Evolutionary conservation across 1,140 invertebrate species (phyloP).

Genomic region (Nasonia longicornis): DNA sequence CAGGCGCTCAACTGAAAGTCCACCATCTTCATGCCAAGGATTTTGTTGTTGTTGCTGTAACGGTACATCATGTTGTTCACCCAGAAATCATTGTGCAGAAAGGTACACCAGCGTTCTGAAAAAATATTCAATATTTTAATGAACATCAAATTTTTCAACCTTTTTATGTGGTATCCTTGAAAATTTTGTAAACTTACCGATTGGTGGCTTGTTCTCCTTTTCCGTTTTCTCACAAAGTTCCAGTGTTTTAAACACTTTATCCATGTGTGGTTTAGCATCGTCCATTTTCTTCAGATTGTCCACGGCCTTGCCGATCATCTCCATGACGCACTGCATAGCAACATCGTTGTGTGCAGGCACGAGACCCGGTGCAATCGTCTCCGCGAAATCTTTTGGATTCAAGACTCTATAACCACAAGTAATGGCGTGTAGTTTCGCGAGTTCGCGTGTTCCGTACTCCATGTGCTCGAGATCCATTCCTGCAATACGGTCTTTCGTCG

Average conservation of each 20-base stretch:
- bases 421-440: constrained; percentile 72
- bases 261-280: constrained; percentile 51
- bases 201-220: constrained; percentile 23
- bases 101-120: constrained; percentile 67
- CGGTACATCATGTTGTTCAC: constrained; percentile 75
- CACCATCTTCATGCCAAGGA: constrained; percentile 72
- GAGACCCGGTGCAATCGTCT: constrained; percentile 54
- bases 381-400: constrained; percentile 68
- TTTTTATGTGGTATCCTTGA: background rate
- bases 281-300: constrained; percentile 55
- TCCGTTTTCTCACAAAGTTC: constrained; percentile 43
- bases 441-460: constrained; percentile 66
- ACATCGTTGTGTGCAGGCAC: constrained; percentile 46
- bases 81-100: constrained; percentile 75
- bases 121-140: constrained; percentile 25
- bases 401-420: constrained; percentile 68
- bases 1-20: constrained; percentile 74
- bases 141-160: too few relatives aligned
- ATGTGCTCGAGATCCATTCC: constrained; percentile 69
- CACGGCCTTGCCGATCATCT: constrained; percentile 59
- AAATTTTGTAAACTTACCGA: background rate
- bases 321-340: constrained; percentile 52
- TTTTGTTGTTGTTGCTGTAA: constrained; percentile 61
- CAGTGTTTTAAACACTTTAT: constrained; percentile 56
- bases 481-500: constrained; percentile 68